Base-by-base conservation (phyloP, 1,140 invertebrate genomes). In the Argopecten irradians region DNA sequence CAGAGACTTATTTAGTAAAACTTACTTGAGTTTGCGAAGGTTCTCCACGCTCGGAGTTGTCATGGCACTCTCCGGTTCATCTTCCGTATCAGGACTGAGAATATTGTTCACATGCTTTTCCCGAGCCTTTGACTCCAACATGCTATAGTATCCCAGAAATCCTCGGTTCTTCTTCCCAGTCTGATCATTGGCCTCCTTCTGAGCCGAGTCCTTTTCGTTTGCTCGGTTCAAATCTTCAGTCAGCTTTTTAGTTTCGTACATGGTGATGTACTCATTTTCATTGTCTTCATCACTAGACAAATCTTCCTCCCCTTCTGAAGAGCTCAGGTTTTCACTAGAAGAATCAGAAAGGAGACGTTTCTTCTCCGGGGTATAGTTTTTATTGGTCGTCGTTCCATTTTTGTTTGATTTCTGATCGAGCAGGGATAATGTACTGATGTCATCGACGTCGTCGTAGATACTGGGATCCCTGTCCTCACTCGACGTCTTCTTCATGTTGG, bases 101-200 rank as follows among this genome's bases (percentile, higher is more conserved):
- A 90, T 32, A 35, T 86, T 84, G 39, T 85, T 86, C n/a, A 82
- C 36, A 22, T 87, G 85, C 22, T 88, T 88, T 71, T 92, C 93
- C 34, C 89, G 89, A 0, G 93, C 93, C 86, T 94, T 93, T 22
- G 90, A 87, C 86, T 94, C 93, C 86, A 94, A 86, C 92, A 92
- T 92, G 83, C 92, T 91, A 86, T 94, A 93, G 84, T 94, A 94
- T 32, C 92, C 93, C 82, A 94, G 86, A 85, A 94, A 94, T 0
- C 93, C 92, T 9, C 89, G 86, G 13, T 90, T 86, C 87, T 92
- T 90, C 82, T 91, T 90, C 35, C 83, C 83, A 34, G 41, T 83
- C 32, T 88, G 55, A 55, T 32, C 34, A n/a, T 46, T 83, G 16
- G 28, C 32, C 11, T 33, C 83, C 82, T 39, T 33, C 32, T 35